Evolutionary conservation across 2,113 vertebrate genomes (phyloP), one percentile per base, ranked within the genome.

Genomic region (Dicaeum eximium): DNA sequence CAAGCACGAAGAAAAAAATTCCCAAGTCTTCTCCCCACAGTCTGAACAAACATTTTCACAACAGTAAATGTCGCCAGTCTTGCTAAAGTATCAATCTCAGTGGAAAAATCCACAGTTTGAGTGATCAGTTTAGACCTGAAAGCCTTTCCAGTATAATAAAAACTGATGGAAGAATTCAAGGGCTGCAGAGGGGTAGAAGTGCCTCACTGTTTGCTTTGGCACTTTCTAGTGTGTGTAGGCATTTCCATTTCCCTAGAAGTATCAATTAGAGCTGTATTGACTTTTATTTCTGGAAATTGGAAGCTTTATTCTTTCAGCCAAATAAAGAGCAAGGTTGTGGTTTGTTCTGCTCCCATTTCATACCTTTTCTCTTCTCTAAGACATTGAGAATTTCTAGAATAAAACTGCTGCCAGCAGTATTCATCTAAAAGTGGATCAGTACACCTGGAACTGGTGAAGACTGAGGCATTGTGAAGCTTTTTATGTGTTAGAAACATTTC

Each of bases 231-330:
- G 35, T 31, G 70, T 87, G 92, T 91, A 90, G 93, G 93, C 93
- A 96, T 96, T 97, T 97, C 93, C 96, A 96, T 95, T 96, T 95
- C 90, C 67, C 70, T 69, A 70, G 47, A 87, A 95, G 80, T 95
- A 96, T 95, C 93, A 96, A 90, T 96, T 97, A 96, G n/a, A 77
- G 62, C 86, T 44, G 4, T 84, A 96, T 88, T 86, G 92, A 95
- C 94, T 92, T 96, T 95, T 96, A 82, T 96, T 94, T 93, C 92
- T 95, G 95, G 91, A 93, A 96, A 94, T 92, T 74, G 94, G 78
- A 93, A 92, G 91, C 92, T 86, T 94, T 88, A 37, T 93, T 90
- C 91, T 91, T 74, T 77, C 73, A 21, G 84, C 80, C 72, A 89
- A 79, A 80, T 75, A 82, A 80, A 86, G 88, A 79, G 82, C 75